Percentiles rank a stretch among this genome's conserved stretches.
Conservation (phyloP, 2,797 vertebrate species). For the Sphaeramia orbicularis region DNA sequence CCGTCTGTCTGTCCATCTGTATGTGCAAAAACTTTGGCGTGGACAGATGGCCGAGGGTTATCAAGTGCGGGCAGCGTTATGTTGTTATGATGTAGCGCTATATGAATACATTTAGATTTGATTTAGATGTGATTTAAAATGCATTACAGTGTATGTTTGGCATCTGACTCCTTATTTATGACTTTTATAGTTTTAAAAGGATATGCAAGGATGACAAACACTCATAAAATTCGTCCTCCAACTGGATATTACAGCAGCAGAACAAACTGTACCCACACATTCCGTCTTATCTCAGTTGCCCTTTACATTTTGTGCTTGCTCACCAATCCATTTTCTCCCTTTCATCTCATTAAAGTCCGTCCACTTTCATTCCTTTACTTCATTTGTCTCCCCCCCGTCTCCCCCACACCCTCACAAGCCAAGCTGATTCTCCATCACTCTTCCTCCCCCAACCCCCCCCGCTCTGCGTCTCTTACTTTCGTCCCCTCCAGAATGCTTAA, state of each 20-base stretch:
- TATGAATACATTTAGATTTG: no score
- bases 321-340: slow-evolving; percentile 40
- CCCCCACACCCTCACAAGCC: slow-evolving; percentile 17
- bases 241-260: not conserved
- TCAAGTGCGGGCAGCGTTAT: no score
- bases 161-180: not conserved
- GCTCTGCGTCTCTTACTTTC: not conserved
- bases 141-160: not conserved
- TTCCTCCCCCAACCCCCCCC: not conserved
- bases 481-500: slow-evolving; percentile 28
- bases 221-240: not conserved
- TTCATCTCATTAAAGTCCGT: slow-evolving; percentile 62
- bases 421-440: slow-evolving; percentile 14
- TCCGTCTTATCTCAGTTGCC: slow-evolving; percentile 31
- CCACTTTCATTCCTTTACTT: slow-evolving; percentile 56
- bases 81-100: no score
- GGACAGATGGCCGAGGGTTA: no score
- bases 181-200: not conserved
- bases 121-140: no score
- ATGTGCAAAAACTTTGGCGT: no score
- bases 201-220: slow-evolving; percentile 17
- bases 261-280: slow-evolving; percentile 25
- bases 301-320: slow-evolving; percentile 43
- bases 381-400: slow-evolving; percentile 29
- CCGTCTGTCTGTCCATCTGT: no score